Evolutionary conservation across 2,113 vertebrate genomes (phyloP), one percentile per base, ranked within the genome.

Genomic region (Melospiza melodia): DNA sequence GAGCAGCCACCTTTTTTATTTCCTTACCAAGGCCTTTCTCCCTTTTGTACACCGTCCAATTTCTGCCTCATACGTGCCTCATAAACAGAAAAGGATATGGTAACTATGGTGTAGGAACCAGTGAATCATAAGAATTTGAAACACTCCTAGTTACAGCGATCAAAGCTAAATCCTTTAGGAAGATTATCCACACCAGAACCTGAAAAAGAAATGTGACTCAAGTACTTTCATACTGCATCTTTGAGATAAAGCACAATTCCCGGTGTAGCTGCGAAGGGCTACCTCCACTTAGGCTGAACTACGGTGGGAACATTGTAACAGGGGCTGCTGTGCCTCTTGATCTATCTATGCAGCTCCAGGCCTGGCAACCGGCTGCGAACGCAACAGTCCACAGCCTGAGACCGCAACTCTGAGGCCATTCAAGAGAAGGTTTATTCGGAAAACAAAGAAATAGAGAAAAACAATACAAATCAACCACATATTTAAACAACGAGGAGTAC

Each of bases 151-250:
- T 95, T 93, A 94, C 48, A 63, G 73, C 72, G 96, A 97, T 96
- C 96, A 97, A 96, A 98, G 96, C 94, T 96, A 98, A 98, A 98
- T 98, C 98, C 97, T 97, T 96, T 96, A 97, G 97, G 97, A 98
- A 98, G 98, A 99, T 98, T 98, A 98, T 93, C 95, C 61, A 69
- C 95, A 97, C 89, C 94, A 91, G 97, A 97, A 96, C 97, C 96
- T 92, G 96, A 94, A 66, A 88, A 89, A 96, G 97, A 66, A 22
- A 72, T 92, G 89, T 83, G 74, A 76, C 85, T 96, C 77, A 76
- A 98, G 59, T 90, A 97, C 91, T 97, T 98, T 87, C 25, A 46
- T 27, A 43, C 79, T 43, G 61, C 74, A 84, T 81, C 87, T 96
- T 58, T 63, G 82, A 95, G 71, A 94, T 93, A 72, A 61, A 96